Percentiles rank a stretch among this genome's conserved stretches.
phyloP scores from a whole-genome alignment of 2,797 vertebrate genomes.

The Hippopotamyrus pictus region DNA sequence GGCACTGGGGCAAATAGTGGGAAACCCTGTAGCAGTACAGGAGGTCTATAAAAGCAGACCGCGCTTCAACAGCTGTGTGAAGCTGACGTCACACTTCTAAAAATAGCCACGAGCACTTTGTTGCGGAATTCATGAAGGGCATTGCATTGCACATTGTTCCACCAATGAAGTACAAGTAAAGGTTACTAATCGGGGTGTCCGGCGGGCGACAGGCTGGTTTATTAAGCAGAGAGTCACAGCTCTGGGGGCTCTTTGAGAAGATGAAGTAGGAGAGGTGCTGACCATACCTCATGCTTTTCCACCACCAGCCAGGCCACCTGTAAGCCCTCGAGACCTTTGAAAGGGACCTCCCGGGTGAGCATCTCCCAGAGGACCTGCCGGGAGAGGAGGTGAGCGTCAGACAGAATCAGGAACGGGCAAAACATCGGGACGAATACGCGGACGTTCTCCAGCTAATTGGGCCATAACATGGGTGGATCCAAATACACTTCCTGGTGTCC shows the following conservation, averaged over 20 bases:
- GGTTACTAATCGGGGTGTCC: background rate
- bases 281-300: slow-evolving; percentile 93
- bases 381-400: background rate
- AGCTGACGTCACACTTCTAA: slow-evolving; percentile 46
- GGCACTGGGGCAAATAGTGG: background rate
- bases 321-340: slow-evolving; percentile 97
- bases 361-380: slow-evolving; percentile 98
- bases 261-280: background rate
- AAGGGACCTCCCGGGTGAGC: slow-evolving; percentile 95
- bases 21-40: background rate
- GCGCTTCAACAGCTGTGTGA: background rate
- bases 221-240: background rate
- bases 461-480: background rate
- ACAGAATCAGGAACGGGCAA: background rate
- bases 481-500: background rate
- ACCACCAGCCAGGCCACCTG: slow-evolving; percentile 99
- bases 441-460: background rate
- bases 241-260: too few species aligned
- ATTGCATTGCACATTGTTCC: slow-evolving; percentile 37
- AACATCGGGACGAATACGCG: background rate
- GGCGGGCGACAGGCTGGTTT: background rate
- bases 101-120: slow-evolving; percentile 46
- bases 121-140: slow-evolving; percentile 38
- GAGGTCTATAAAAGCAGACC: background rate
- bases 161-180: slow-evolving; percentile 25